Base-by-base conservation (phyloP, 2,888 invertebrate species). In the Nomada flava region DNA sequence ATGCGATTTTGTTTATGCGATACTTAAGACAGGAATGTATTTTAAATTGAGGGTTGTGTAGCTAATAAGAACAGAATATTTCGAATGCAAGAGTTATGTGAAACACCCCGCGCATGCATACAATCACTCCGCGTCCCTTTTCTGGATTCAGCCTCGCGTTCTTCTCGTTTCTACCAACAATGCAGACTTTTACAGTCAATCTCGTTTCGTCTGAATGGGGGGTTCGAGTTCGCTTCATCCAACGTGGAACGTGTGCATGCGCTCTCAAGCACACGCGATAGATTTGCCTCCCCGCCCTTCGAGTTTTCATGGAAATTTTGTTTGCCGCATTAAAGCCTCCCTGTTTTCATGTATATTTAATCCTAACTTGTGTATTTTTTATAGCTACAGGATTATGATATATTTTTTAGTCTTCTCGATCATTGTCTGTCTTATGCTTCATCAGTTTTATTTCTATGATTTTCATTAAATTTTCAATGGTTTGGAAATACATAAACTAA, bases 121-220 rank as follows among this genome's bases (percentile, higher is more conserved):
- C 13, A 11, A n/a, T 7, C 29, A 11, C n/a, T 13, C n/a, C 26
- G 69, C 42, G 80, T 79, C 80, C 69, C 64, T 79, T 81, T 74
- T 59, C 68, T 59, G 11, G n/a, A 47, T 20, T 55, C 26, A 53
- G 47, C 57, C 52, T 60, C 64, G 52, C 44, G 50, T 64, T 64
- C 64, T 72, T 64, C 60, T 70, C 55, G 78, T 62, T 64, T 68
- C 55, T 47, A 44, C 44, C 63, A 63, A 82, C 82, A 84, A 81
- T 71, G 79, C 68, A 65, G 82, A 85, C 84, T 85, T 84, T 84
- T 84, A 84, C 76, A 78, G 82, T 82, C 84, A 77, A 84, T 84
- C 81, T 84, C 84, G 79, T 80, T 79, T 64, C 76, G 23, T 50
- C 52, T 53, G 70, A 68, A 78, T 79, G 72, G 85, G 79, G 63